Conservation (phyloP, 2,888 invertebrate species). For the Neelides folsomi region DNA sequence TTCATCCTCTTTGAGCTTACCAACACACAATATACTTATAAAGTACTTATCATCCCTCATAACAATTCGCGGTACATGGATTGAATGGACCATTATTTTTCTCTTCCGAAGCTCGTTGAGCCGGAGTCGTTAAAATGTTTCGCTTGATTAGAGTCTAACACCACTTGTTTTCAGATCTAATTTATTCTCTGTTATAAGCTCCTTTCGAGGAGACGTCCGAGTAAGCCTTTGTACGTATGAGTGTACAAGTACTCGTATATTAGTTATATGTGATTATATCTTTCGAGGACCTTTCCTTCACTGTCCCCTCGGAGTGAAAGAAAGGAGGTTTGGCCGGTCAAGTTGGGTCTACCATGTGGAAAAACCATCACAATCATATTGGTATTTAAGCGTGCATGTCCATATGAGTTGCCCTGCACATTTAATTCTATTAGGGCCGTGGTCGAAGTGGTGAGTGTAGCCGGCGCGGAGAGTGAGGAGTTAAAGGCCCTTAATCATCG, state of each 20-base stretch:
- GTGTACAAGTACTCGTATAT: neutral
- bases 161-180: slow-evolving; percentile 31
- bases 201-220: neutral
- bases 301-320: too few species aligned
- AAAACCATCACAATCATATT: too few species aligned
- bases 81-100: neutral
- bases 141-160: slow-evolving; percentile 30
- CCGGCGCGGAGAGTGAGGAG: neutral
- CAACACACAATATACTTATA: slow-evolving; percentile 3
- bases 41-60: neutral
- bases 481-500: slow-evolving; percentile 15
- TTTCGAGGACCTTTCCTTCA: too few species aligned
- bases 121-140: slow-evolving; percentile 32
- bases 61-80: neutral
- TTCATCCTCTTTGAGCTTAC: neutral
- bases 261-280: too few species aligned
- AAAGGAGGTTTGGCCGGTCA: too few species aligned
- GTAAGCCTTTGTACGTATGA: neutral
- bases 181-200: slow-evolving; percentile 3
- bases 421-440: too few species aligned
- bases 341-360: too few species aligned
- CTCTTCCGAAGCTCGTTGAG: slow-evolving; percentile 2
- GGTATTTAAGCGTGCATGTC: too few species aligned
- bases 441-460: too few species aligned
- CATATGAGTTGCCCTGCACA: too few species aligned